These are phyloP conservation scores for Heliconius aoede DNA, from an alignment of 2,888 invertebrate species.

Conservation along the genomic window DNA sequence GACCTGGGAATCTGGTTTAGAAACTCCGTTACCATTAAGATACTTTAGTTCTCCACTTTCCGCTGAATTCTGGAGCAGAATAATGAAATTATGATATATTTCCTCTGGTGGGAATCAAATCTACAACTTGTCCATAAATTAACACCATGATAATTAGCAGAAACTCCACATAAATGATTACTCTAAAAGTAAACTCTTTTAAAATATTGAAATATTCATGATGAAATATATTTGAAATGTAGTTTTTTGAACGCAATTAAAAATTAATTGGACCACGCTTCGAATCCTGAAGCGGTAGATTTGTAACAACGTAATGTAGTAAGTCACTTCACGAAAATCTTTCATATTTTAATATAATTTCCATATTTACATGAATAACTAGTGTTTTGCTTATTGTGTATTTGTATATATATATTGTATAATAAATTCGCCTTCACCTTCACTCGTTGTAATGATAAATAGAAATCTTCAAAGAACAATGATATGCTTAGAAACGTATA, in stretches of 20 bases:
- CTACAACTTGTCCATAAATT: neutral
- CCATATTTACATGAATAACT: conserved; percentile 11
- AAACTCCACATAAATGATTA: neutral
- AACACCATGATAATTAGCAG: neutral
- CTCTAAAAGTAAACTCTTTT: neutral
- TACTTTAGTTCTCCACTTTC: too few relatives aligned
- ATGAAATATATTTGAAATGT: conserved; percentile 1
- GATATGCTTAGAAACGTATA: too few relatives aligned
- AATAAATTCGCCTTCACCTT: too few relatives aligned
- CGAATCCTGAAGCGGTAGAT: conserved; percentile 50
- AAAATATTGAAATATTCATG: conserved; percentile 2
- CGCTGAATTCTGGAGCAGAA: too few relatives aligned
- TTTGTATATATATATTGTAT: neutral
- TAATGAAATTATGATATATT: too few relatives aligned
- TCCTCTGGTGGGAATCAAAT: too few relatives aligned
- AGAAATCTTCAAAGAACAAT: too few relatives aligned
- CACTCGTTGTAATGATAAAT: too few relatives aligned
- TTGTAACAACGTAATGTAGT: conserved; percentile 63
- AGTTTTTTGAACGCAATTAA: conserved; percentile 16
- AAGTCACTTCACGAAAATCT: conserved; percentile 58
- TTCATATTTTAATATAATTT: conserved; percentile 26
- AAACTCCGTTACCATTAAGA: too few relatives aligned
- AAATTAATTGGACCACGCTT: conserved; percentile 22
- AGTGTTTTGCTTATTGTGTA: neutral
- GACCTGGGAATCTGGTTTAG: too few relatives aligned